Percentiles rank a stretch among this genome's conserved stretches.
phyloP scores from a whole-genome alignment of 2,797 vertebrate genomes.

The Chloroceryle inda region DNA sequence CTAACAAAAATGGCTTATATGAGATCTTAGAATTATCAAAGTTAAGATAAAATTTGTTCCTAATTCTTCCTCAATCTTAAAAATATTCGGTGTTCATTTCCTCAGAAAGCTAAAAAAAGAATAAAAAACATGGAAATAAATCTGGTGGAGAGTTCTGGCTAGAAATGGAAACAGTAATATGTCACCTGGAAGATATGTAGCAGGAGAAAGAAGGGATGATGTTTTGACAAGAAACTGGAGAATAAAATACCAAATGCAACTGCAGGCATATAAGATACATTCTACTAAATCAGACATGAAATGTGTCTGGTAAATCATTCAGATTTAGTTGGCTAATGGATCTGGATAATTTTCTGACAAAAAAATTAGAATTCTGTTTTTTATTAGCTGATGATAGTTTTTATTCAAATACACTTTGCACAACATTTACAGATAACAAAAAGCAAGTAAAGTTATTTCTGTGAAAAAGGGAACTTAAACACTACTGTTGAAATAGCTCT shows the following conservation, averaged over 20 bases:
- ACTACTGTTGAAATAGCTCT: rapidly evolving
- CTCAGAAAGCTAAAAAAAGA: neutral
- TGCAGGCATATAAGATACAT: neutral
- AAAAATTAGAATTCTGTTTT: neutral
- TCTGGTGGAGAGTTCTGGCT: neutral
- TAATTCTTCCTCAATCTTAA: neutral
- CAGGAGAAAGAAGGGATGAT: neutral
- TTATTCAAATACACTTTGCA: neutral
- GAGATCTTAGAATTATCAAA: neutral
- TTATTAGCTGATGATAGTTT: neutral
- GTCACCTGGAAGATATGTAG: neutral
- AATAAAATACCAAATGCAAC: neutral
- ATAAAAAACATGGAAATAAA: neutral
- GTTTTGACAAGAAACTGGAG: neutral
- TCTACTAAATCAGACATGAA: neutral
- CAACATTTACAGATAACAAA: neutral
- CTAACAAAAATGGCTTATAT: rapidly evolving
- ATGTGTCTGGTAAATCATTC: neutral
- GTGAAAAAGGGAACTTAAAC: neutral
- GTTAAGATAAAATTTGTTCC: neutral
- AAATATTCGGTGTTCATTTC: neutral
- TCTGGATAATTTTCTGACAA: neutral
- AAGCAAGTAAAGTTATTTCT: rapidly evolving
- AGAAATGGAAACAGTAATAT: neutral
- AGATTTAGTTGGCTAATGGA: neutral